Evolutionary conservation across 2,888 invertebrate species (phyloP).

Genomic region (Drosophila ezoana): DNA sequence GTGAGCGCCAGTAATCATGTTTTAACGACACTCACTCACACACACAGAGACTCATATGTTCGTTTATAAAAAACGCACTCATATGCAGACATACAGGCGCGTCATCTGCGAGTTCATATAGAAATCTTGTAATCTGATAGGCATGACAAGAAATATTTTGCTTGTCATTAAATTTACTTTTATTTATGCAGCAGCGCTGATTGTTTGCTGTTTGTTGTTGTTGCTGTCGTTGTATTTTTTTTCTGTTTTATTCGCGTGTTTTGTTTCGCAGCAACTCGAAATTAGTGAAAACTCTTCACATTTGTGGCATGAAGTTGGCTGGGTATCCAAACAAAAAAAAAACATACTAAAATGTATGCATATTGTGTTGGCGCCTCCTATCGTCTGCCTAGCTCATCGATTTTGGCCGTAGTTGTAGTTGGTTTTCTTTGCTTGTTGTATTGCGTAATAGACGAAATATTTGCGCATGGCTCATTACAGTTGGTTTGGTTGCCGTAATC

Average conservation of each 20-base stretch:
- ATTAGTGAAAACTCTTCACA: conserved; percentile 79
- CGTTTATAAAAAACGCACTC: conserved; percentile 15
- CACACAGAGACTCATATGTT: conserved; percentile 28
- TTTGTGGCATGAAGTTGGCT: conserved; percentile 70
- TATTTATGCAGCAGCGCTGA: conserved; percentile 78
- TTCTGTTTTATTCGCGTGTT: conserved; percentile 70
- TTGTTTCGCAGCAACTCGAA: conserved; percentile 74
- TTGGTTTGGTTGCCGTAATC: conserved; percentile 73
- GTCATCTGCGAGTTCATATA: conserved; percentile 73
- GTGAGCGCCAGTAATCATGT: conserved; percentile 76
- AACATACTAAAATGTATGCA: conserved; percentile 65
- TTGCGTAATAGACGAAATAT: conserved; percentile 77
- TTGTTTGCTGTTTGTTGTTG: conserved; percentile 56
- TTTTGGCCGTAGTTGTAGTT: conserved; percentile 43
- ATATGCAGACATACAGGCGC: conserved; percentile 55
- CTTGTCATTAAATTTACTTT: conserved; percentile 81
- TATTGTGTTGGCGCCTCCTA: conserved; percentile 68
- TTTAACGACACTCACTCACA: conserved; percentile 69
- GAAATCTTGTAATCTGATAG: conserved; percentile 80
- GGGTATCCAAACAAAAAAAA: conserved; percentile 29
- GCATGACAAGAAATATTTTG: conserved; percentile 81
- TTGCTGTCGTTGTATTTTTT: conserved; percentile 27
- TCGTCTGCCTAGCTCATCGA: conserved; percentile 52
- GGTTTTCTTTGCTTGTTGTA: conserved; percentile 28
- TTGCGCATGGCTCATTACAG: conserved; percentile 78